Evolutionary conservation across 2,113 vertebrate genomes (phyloP), one percentile per base, ranked within the genome.

Genomic region (Leptobrachium leishanense): DNA sequence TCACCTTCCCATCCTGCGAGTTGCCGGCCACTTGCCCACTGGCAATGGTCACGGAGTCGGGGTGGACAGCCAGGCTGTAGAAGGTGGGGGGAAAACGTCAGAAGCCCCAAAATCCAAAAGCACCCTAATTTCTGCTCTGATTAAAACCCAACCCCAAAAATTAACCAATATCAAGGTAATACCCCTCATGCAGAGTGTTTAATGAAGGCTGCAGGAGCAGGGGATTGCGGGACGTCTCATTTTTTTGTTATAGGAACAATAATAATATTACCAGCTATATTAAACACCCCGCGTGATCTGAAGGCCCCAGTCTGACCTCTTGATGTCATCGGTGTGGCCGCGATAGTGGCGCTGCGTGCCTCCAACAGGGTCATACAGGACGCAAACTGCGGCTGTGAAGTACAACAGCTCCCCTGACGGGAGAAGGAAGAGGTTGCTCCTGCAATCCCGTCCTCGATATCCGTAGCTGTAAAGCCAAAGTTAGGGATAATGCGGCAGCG

Each of bases 31-130:
- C 91, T 87, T 97, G 96, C 53, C 96, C 96, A 0, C 95, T 97
- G 84, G 95, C 96, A 46, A 97, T 94, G 83, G 96, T 97, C 83
- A 97, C 95, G 91, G 95, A 96, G 84, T 97, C 96, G 0, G 96
- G 96, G 85, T 97, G 96, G 72, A 97, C 90, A 2, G 93, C 93
- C 89, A 97, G 83, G 88, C 96, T 97, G 73, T 7, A 72, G 39
- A 81, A 65, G 67, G 76, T 40, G 75, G 76, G 84, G 68, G 82
- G 20, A 31, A 43, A 31, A 62, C 2, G 57, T 15, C 15, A 46
- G 3, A 39, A n/a, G 7, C 41, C 46, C 4, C 46, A 31, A 31
- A 31, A 31, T 31, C 46, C 43, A 55, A 55, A 9, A 0, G 13
- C 40, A 1, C n/a, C 42, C 62, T 8, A 31, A 31, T 31, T 50